Conservation (phyloP, 2,113 vertebrate species). For the Siniperca chuatsi region DNA sequence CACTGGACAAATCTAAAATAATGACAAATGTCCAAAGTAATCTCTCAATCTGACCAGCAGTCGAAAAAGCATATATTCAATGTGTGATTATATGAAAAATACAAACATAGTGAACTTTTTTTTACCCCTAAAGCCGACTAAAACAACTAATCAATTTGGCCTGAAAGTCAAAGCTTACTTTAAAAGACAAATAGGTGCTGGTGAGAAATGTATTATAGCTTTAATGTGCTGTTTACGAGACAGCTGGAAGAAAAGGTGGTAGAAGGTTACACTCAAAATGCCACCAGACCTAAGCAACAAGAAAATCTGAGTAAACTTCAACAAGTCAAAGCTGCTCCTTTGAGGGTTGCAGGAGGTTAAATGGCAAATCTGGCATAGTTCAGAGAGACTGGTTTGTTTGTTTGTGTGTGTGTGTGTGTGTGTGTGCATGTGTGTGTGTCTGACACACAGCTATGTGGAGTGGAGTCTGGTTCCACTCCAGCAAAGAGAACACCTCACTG, state of each 20-base stretch:
- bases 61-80: background rate
- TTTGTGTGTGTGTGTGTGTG: constrained; percentile 4
- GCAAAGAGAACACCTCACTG: constrained; percentile 64
- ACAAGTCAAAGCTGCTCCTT: constrained; percentile 9
- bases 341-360: constrained; percentile 32
- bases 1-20: background rate
- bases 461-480: constrained; percentile 68
- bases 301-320: background rate
- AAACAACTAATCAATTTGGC: background rate
- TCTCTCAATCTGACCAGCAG: background rate
- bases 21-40: background rate
- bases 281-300: background rate
- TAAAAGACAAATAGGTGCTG: background rate
- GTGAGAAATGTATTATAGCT: background rate
- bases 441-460: constrained; percentile 56
- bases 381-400: constrained; percentile 3
- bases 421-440: constrained; percentile 28
- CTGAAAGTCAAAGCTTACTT: background rate
- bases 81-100: background rate
- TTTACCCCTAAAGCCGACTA: background rate
- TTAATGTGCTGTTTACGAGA: background rate
- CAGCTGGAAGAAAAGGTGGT: background rate
- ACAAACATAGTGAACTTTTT: background rate
- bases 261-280: background rate
- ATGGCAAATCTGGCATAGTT: constrained; percentile 40